Percentiles rank a stretch among this genome's conserved stretches.
Evolutionary conservation across 2,888 invertebrate genomes (phyloP).

Genomic region (Drosophila neotestacea): DNA sequence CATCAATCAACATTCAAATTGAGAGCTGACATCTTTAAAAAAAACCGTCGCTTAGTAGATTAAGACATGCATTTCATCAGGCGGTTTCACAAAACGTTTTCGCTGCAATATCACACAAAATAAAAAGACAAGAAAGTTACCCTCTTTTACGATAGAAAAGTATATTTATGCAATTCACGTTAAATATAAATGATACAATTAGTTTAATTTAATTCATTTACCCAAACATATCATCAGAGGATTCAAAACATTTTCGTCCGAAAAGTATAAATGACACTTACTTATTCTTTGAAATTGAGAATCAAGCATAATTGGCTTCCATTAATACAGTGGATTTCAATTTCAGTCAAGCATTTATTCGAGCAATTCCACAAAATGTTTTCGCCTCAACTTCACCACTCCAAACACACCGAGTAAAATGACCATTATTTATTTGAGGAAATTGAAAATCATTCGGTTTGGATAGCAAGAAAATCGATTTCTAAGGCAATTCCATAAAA

Average conservation of each 20-base stretch:
- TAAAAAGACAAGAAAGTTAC: too few species aligned
- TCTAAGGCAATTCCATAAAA: neutral
- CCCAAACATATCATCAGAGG: too few species aligned
- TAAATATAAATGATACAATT: neutral
- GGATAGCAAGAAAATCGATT: neutral
- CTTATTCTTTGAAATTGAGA: neutral
- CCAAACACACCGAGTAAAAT: too few species aligned
- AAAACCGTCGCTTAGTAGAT: slow-evolving; percentile 23
- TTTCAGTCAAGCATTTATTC: neutral
- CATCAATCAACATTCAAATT: slow-evolving; percentile 70
- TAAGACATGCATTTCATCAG: slow-evolving; percentile 7
- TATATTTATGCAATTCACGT: slow-evolving; percentile 4
- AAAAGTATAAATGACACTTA: neutral
- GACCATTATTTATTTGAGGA: too few species aligned
- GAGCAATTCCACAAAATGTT: neutral
- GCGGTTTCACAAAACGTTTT: slow-evolving; percentile 12
- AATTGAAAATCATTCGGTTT: neutral
- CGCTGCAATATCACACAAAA: neutral
- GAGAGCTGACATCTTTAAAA: slow-evolving; percentile 19
- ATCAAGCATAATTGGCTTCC: neutral
- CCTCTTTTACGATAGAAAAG: neutral
- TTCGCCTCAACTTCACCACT: neutral
- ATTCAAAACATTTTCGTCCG: neutral
- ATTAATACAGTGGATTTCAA: neutral
- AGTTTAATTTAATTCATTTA: neutral